Evolutionary conservation across 2,113 vertebrate genomes (phyloP), one percentile per base, ranked within the genome.

Genomic region (Willisornis vidua): DNA sequence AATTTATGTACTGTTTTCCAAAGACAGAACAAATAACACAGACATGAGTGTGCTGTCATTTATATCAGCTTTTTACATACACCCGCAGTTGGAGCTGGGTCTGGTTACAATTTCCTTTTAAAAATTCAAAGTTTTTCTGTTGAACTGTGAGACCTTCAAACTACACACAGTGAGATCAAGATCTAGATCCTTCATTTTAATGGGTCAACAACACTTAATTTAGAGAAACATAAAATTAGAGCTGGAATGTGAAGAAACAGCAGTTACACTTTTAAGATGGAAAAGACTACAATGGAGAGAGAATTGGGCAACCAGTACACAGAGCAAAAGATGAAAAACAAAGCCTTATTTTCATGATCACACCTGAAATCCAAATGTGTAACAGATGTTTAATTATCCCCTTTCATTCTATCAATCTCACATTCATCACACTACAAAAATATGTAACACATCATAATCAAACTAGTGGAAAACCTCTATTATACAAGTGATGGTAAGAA

Each of bases 321-420:
- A 26, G 35, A 4, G 5, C 76, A 59, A 77, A 82, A 72, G 66
- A 89, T 61, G 76, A 93, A 94, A 95, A 97, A 88, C 67, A 14
- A 93, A 91, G 31, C 31, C 84, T 87, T 72, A 52, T 89, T 90
- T 88, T 93, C 68, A 66, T 81, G 29, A 55, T 95, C 31, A 46
- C 48, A 89, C 67, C 54, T 91, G 75, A 96, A 76, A 75, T 77
- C 31, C 20, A 77, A 91, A 94, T 66, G 5, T 46, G 7, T 67
- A 94, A 66, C 91, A 96, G 77, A 93, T 95, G 71, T 89, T 82
- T 87, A 87, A 45, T 25, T 83, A 65, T 92, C 52, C 90, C 23
- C 33, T 85, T 87, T 87, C 35, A 12, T 78, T 78, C 45, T 86
- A 85, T 68, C 49, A 95, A 74, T 10, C 3, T 90, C 11, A 1